phyloP scores from a whole-genome alignment of 2,113 vertebrate species.

The Cariama cristata region DNA sequence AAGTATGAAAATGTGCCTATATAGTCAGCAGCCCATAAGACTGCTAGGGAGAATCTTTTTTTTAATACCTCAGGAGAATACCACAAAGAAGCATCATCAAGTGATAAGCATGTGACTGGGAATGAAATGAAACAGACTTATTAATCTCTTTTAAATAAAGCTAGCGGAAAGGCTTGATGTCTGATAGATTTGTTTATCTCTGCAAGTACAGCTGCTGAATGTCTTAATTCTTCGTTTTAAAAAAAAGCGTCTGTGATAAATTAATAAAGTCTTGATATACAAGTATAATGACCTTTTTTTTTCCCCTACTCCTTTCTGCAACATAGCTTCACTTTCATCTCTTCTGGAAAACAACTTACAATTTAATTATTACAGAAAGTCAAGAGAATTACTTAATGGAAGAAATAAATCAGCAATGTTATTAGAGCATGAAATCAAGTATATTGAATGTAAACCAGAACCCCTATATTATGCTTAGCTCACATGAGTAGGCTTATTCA shows the following conservation, averaged over 20 bases:
- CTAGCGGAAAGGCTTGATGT: not conserved
- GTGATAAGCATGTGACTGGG: not conserved
- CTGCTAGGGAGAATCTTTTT: not conserved
- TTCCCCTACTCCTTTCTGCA: not conserved
- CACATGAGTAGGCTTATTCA: not conserved
- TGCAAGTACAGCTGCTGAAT: not conserved
- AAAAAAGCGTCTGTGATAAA: not conserved
- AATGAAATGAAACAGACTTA: not conserved
- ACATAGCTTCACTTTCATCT: constrained; percentile 8
- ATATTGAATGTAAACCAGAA: constrained; percentile 27
- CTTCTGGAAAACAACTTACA: constrained; percentile 45
- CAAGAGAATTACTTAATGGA: constrained; percentile 57
- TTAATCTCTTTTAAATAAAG: constrained; percentile 26
- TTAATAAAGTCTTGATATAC: constrained; percentile 28
- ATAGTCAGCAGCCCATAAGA: not conserved
- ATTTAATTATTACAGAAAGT: constrained; percentile 64
- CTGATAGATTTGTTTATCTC: not conserved
- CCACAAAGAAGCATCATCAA: not conserved
- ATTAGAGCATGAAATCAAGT: constrained; percentile 75
- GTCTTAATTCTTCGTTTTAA: constrained; percentile 26
- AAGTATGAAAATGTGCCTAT: not conserved
- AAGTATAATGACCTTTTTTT: not conserved
- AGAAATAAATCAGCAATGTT: constrained; percentile 67
- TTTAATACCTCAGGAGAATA: not conserved
- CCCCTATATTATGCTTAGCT: not conserved